These are phyloP conservation scores for Synanthedon formicaeformis DNA, from an alignment of 2,888 invertebrate species.

Conservation along the genomic window DNA sequence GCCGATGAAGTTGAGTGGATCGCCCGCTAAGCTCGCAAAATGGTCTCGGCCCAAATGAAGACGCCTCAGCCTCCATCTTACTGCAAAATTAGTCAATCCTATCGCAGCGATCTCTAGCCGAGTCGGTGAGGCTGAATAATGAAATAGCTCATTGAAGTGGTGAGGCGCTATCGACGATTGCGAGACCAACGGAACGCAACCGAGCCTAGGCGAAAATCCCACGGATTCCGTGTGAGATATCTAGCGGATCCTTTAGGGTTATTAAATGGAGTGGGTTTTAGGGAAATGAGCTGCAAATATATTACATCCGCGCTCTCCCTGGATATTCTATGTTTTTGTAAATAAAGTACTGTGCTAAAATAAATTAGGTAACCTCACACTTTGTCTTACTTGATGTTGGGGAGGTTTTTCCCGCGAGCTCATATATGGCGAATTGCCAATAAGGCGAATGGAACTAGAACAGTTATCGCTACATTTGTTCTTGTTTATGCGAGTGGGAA, in stretches of 20 bases:
- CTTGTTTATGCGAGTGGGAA: conserved; percentile 22
- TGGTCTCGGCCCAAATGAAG: conserved; percentile 50
- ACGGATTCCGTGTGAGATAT: conserved; percentile 61
- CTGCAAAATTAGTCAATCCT: conserved; percentile 64
- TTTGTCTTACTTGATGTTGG: conserved; percentile 44
- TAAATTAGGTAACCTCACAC: conserved; percentile 50
- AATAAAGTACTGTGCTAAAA: conserved; percentile 48
- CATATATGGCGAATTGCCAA: conserved; percentile 44
- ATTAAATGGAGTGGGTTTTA: conserved; percentile 67
- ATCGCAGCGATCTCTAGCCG: conserved; percentile 49
- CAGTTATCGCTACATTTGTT: conserved; percentile 36
- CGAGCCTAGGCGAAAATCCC: conserved; percentile 50
- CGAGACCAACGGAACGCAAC: conserved; percentile 32
- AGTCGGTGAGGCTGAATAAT: conserved; percentile 57
- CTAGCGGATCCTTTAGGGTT: conserved; percentile 57
- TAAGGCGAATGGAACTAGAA: conserved; percentile 44
- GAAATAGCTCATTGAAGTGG: conserved; percentile 58
- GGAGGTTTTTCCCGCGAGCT: conserved; percentile 23
- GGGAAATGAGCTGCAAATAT: conserved; percentile 59
- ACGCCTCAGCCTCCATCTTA: conserved; percentile 33
- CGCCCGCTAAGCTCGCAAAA: conserved; percentile 50
- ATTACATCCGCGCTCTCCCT: conserved; percentile 38
- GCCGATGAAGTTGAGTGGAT: conserved; percentile 41
- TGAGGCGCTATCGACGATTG: conserved; percentile 44
- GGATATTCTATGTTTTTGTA: conserved; percentile 46